A percentile compares a stretch with the other conserved stretches of the same genome.
Conservation (phyloP, 2,888 invertebrate genomes). For the Drosophila paramelanica region DNA sequence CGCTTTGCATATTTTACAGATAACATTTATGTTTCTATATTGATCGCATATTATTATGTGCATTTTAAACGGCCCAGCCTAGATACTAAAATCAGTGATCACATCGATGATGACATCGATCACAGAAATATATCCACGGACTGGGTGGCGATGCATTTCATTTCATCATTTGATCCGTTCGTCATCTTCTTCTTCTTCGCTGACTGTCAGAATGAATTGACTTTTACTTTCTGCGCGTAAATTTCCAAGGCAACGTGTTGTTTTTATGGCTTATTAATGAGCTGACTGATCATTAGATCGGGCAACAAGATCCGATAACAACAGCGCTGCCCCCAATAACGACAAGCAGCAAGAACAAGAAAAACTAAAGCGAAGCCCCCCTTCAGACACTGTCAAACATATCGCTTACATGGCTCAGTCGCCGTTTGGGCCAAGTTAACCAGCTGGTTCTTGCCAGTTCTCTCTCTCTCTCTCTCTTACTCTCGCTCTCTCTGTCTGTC, state of each 20-base stretch:
- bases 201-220: conserved; percentile 29
- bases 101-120: too few relatives aligned
- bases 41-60: too few relatives aligned
- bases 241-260: conserved; percentile 65
- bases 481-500: neutral
- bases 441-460: conserved; percentile 42
- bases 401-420: conserved; percentile 60
- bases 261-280: conserved; percentile 80
- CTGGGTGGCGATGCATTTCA: neutral
- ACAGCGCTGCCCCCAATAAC: conserved; percentile 9
- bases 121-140: too few relatives aligned
- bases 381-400: conserved; percentile 52
- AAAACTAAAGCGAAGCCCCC: conserved; percentile 41
- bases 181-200: conserved; percentile 18
- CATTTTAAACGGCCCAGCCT: too few relatives aligned
- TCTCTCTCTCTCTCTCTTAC: neutral
- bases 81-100: too few relatives aligned
- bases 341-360: conserved; percentile 8
- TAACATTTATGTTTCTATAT: too few relatives aligned
- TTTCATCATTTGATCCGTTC: conserved; percentile 16
- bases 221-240: conserved; percentile 63
- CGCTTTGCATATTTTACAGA: too few relatives aligned
- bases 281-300: conserved; percentile 71
- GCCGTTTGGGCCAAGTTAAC: conserved; percentile 41
- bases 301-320: conserved; percentile 51